Evolutionary conservation across 2,113 vertebrate genomes (phyloP).

Genomic region (Semicossyphus pulcher): DNA sequence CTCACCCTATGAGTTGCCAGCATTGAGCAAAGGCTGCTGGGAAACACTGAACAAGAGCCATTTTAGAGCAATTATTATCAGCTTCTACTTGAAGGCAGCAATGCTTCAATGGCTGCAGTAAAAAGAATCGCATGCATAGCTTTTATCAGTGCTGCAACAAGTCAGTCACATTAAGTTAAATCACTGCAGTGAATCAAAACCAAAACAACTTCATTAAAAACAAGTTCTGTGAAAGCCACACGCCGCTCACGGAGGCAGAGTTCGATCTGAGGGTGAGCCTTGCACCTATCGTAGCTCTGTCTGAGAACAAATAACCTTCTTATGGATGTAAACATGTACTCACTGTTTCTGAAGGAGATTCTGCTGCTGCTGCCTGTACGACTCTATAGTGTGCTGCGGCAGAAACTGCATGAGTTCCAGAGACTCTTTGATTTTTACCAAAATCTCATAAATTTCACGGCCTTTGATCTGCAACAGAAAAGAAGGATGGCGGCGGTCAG

Average conservation of each 20-base stretch:
- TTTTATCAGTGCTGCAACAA: constrained; percentile 37
- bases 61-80: constrained; percentile 20
- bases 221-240: not conserved
- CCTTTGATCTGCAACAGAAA: constrained; percentile 90
- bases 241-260: not conserved
- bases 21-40: constrained; percentile 22
- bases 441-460: constrained; percentile 97
- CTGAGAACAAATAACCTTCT: constrained; percentile 2
- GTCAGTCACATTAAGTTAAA: constrained; percentile 38
- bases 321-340: constrained; percentile 79
- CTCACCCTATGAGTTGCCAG: constrained; percentile 36
- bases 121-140: constrained; percentile 3
- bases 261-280: constrained; percentile 39
- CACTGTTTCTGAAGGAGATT: constrained; percentile 98
- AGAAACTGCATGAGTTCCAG: constrained; percentile 99
- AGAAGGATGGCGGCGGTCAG: not conserved
- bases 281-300: constrained; percentile 25
- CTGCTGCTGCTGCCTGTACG: constrained; percentile 97
- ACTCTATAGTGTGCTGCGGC: constrained; percentile 97
- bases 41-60: constrained; percentile 22
- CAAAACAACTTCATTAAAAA: not conserved
- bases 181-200: constrained; percentile 14
- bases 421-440: constrained; percentile 99
- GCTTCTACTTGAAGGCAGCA: not conserved
- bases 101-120: constrained; percentile 18